These are phyloP conservation scores for Tryphoninae sp. DNA, from an alignment of 2,888 invertebrate species.

Conservation along the genomic window DNA sequence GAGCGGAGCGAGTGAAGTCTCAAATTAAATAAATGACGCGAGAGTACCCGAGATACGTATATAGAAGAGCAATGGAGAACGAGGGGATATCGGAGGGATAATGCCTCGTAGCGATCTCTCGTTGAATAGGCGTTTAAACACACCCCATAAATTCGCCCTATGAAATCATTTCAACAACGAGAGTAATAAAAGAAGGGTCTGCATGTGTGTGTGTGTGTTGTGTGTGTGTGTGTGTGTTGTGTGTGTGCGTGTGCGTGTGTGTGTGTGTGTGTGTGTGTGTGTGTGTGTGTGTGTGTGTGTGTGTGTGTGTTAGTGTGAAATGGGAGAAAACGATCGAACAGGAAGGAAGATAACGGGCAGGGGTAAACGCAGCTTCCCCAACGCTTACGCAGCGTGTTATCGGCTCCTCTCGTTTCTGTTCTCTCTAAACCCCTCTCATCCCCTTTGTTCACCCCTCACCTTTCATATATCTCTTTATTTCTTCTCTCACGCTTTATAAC, in stretches of 20 bases:
- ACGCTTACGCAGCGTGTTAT: constrained; percentile 65
- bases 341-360: constrained; percentile 4
- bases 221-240: constrained; percentile 1
- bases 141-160: constrained; percentile 55
- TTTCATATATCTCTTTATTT: constrained; percentile 58
- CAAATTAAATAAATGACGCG: constrained; percentile 49
- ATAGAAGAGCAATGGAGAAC: not conserved
- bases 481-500: constrained; percentile 58
- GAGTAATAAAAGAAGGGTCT: constrained; percentile 21
- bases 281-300: constrained; percentile 4
- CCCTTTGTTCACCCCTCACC: constrained; percentile 12
- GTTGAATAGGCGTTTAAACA: constrained; percentile 47
- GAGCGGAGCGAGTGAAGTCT: constrained; percentile 13
- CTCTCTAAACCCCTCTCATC: not conserved
- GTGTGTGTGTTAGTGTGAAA: not conserved
- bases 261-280: not conserved
- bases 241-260: too few relatives aligned
- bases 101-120: constrained; percentile 6
- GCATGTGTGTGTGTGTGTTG: not conserved
- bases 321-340: constrained; percentile 38
- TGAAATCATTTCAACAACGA: constrained; percentile 56
- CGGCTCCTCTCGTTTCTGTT: constrained; percentile 39
- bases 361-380: constrained; percentile 39
- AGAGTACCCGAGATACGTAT: constrained; percentile 17
- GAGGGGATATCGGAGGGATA: constrained; percentile 19